Evolutionary conservation across 64 coral and sea anemone genomes (phyloP).

Genomic region (Porites australiensis): DNA sequence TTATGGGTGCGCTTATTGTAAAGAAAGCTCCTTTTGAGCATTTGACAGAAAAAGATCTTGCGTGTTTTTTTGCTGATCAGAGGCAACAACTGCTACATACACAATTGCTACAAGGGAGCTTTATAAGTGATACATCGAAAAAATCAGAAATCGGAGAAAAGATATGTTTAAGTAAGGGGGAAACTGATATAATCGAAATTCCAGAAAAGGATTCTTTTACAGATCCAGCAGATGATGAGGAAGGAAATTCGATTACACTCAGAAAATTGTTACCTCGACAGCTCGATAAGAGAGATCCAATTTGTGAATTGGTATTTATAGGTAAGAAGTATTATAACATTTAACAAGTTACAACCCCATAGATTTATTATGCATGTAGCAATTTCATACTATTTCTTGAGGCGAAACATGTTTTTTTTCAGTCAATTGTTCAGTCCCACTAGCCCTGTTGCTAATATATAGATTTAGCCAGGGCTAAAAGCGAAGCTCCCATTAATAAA

Average conservation of each 20-base stretch:
- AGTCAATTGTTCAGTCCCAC: no score
- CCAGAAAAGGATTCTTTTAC: neutral
- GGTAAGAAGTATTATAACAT: constrained; percentile 8
- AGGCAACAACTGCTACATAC: neutral
- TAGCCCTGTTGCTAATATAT: no score
- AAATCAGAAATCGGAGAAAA: neutral
- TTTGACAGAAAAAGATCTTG: constrained; percentile 25
- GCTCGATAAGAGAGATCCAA: constrained; percentile 26
- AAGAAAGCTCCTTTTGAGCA: constrained; percentile 30
- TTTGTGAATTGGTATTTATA: constrained; percentile 61
- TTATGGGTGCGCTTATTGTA: constrained; percentile 72
- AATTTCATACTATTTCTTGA: no score
- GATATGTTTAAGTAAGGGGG: neutral
- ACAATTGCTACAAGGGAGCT: neutral
- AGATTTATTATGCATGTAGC: no score
- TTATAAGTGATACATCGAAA: neutral
- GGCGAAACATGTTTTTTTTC: no score
- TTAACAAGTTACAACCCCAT: no score
- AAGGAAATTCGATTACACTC: constrained; percentile 55
- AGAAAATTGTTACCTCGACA: constrained; percentile 78
- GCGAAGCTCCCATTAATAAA: no score
- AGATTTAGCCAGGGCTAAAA: no score
- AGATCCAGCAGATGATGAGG: neutral
- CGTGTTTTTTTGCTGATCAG: neutral
- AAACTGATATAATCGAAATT: neutral